phyloP scores from a whole-genome alignment of 2,113 vertebrate genomes.

The Stomatorhinus ivindoensis region DNA sequence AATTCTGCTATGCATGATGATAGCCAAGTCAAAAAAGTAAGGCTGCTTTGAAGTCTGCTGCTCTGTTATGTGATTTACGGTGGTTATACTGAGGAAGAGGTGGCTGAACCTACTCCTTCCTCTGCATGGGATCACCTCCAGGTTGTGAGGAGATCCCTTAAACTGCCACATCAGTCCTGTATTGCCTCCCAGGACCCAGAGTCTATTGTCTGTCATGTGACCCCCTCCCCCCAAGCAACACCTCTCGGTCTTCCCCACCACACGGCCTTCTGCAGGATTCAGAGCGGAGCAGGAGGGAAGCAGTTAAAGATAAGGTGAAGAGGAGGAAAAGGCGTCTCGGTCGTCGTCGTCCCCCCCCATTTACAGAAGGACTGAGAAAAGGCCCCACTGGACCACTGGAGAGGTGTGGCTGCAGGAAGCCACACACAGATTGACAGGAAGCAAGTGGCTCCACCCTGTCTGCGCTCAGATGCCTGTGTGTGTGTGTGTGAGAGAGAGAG shows the following conservation, averaged over 20 bases:
- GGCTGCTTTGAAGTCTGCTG: not conserved
- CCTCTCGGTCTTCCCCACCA: not conserved
- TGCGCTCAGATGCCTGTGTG: slow-evolving; percentile 47
- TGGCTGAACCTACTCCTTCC: not conserved
- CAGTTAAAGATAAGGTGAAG: not conserved
- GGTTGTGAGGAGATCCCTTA: not conserved
- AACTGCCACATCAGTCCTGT: not conserved
- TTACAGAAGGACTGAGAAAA: slow-evolving; percentile 60
- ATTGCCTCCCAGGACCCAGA: not conserved
- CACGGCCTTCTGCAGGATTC: not conserved
- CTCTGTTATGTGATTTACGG: not conserved
- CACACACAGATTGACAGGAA: slow-evolving; percentile 77
- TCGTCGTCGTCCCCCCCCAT: slow-evolving; percentile 39
- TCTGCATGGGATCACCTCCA: not conserved
- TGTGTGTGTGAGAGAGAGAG: not conserved
- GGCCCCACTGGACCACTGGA: slow-evolving; percentile 36
- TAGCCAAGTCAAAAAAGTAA: not conserved
- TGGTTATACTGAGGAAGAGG: not conserved
- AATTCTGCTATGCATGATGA: not conserved
- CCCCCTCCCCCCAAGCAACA: not conserved
- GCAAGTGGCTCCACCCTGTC: slow-evolving; percentile 78
- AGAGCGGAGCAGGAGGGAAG: not conserved
- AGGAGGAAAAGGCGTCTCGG: slow-evolving; percentile 33
- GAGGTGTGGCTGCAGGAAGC: slow-evolving; percentile 69
- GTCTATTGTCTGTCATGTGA: not conserved